Percentiles rank a stretch among this genome's conserved stretches.
These are phyloP conservation scores for Alca torda DNA, from an alignment of 2,797 vertebrate genomes.

Conservation along the genomic window DNA sequence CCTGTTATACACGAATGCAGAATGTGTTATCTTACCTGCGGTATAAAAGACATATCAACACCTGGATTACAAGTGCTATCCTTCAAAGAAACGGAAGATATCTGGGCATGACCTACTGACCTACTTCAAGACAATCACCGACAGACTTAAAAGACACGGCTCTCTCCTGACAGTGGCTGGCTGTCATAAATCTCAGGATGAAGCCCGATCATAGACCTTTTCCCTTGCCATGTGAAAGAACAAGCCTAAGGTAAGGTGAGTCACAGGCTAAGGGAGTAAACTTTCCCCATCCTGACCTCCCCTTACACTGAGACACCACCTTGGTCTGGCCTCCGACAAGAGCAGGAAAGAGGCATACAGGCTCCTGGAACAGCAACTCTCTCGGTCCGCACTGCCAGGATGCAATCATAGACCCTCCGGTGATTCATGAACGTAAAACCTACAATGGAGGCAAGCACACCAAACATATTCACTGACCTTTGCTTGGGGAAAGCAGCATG, in stretches of 20 bases:
- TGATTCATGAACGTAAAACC: background rate
- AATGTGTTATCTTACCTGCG: background rate
- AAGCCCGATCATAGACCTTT: background rate
- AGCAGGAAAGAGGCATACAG: background rate
- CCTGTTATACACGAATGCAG: background rate
- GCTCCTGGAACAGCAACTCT: background rate
- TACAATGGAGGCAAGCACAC: background rate
- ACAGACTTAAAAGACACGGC: background rate
- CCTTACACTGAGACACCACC: background rate
- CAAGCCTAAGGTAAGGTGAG: background rate
- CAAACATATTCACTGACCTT: background rate
- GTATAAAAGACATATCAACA: background rate
- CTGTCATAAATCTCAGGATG: background rate
- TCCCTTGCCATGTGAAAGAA: background rate
- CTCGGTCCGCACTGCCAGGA: background rate
- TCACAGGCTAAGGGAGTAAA: background rate
- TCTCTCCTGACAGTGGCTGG: background rate
- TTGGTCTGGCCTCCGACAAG: background rate
- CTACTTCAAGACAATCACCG: background rate
- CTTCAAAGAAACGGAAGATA: background rate
- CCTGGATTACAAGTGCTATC: background rate
- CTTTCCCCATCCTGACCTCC: background rate
- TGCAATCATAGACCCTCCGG: background rate
- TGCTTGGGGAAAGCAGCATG: background rate
- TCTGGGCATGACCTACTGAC: conserved; percentile 30